Evolutionary conservation across 1,140 invertebrate genomes (phyloP).

Genomic region (Tenebrio molitor): DNA sequence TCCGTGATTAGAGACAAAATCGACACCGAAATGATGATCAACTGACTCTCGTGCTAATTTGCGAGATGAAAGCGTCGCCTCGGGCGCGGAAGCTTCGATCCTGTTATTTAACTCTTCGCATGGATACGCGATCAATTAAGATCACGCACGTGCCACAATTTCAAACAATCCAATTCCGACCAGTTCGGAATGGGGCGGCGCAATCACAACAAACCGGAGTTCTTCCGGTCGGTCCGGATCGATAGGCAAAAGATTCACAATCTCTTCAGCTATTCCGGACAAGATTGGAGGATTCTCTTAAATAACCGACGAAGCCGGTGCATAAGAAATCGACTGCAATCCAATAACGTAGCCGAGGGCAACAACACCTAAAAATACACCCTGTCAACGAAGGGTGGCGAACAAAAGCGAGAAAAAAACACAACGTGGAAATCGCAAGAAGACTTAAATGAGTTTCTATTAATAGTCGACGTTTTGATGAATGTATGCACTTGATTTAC

Average conservation of each 20-base stretch:
- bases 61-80: constrained; percentile 10
- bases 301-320: background rate
- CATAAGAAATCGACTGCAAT: background rate
- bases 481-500: constrained; percentile 29
- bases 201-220: too few species aligned
- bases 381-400: background rate
- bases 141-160: constrained; percentile 9
- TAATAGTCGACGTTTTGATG: constrained; percentile 35
- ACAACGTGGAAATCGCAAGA: background rate
- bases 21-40: background rate
- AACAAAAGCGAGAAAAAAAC: background rate
- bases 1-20: constrained; percentile 20
- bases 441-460: constrained; percentile 16
- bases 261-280: background rate
- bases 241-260: background rate
- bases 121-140: constrained; percentile 4
- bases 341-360: background rate
- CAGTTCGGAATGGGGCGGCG: too few species aligned
- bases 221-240: too few species aligned
- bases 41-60: background rate
- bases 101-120: constrained; percentile 14
- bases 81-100: background rate
- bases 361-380: too few species aligned
- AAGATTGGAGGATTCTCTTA: background rate
- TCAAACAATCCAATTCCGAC: background rate